Conservation (phyloP, 2,888 invertebrate genomes). For the Augiades crinisus region DNA sequence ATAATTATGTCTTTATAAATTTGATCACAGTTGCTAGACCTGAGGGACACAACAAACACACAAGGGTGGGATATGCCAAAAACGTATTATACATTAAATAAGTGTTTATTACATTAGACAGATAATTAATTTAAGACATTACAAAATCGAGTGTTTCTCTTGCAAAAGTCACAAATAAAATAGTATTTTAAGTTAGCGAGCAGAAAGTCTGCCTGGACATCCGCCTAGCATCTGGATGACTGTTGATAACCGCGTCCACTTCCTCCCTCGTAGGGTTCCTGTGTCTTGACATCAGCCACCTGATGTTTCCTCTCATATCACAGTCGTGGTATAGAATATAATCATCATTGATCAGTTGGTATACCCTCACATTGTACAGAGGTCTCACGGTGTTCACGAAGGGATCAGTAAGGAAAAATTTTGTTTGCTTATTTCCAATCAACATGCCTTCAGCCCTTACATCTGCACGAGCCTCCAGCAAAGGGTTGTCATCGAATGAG, state of each 20-base stretch:
- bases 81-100: too few relatives aligned
- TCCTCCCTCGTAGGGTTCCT: background rate
- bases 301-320: background rate
- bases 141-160: too few relatives aligned
- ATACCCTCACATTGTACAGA: background rate
- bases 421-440: constrained; percentile 6
- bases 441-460: background rate
- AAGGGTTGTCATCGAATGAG: constrained; percentile 4
- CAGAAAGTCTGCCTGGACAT: background rate
- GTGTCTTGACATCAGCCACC: background rate
- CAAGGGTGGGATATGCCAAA: too few relatives aligned
- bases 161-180: too few relatives aligned
- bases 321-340: background rate
- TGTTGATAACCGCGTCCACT: background rate
- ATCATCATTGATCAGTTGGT: background rate
- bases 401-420: constrained; percentile 2
- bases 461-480: background rate
- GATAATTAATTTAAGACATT: too few relatives aligned
- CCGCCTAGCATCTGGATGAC: background rate
- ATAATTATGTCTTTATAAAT: too few relatives aligned
- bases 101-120: too few relatives aligned
- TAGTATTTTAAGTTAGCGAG: background rate
- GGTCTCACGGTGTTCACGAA: background rate
- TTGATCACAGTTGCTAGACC: too few relatives aligned
- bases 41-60: too few relatives aligned